Base-by-base conservation (phyloP, 1,140 invertebrate species). In the Drosophila nannoptera region DNA sequence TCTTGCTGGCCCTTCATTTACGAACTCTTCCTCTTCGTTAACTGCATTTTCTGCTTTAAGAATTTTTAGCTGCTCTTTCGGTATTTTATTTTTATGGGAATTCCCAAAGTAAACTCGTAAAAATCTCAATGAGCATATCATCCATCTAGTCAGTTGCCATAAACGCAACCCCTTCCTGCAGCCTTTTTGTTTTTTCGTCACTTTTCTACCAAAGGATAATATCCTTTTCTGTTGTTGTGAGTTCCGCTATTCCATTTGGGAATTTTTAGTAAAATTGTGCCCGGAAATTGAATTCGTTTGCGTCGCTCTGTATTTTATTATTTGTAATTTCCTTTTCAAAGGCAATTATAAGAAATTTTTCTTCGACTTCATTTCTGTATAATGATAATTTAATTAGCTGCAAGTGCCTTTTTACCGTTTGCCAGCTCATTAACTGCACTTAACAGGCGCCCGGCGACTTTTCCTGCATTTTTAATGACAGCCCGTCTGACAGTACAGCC, bases 271-370 rank as follows among this genome's bases (percentile, higher is more conserved):
- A 52, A 40, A 61, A 32, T 49, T 54, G 5, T 11, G 59, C 48
- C 48, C 69, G 80, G 80, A 83, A 83, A 83, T 83, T 80, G 63
- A 84, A 80, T 80, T 80, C 84, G 78, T 61, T 74, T 71, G 38
- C 29, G 29, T 11, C 11, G 16, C 12, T 50, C 22, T 50, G 48
- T 55, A 50, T 65, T 67, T 69, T 66, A 67, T 72, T 61, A 50
- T 59, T 42, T 73, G 75, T 75, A 64, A 69, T 78, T 75, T 69
- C 46, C 35, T 49, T 8, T 32, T 11, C 33, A 38, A 22, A 22
- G 22, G 61, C 80, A 83, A 83, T 84, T 78, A 78, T 68, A 80
- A 74, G 76, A 54, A 63, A 76, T 63, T 83, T 60, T 76, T 66
- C 65, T 55, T 66, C 48, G 29, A 52, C 66, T 59, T 61, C 8